These are phyloP conservation scores for Melanotaenia nigrans DNA, from an alignment of 2,797 vertebrate genomes.

Conservation along the genomic window DNA sequence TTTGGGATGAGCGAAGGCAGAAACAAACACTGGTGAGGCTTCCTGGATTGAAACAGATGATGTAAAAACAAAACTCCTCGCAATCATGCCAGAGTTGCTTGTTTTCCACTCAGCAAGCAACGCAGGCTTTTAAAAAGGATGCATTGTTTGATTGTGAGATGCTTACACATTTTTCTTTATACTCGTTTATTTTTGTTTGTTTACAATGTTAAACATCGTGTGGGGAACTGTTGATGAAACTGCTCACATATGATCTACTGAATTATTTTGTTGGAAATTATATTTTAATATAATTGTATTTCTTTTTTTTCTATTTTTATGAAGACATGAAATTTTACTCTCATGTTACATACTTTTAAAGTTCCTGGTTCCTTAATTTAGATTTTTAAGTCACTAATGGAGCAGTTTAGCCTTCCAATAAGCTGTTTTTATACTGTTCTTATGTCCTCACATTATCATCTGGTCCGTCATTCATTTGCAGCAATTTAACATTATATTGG, in stretches of 20 bases:
- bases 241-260: not conserved
- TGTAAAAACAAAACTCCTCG: not conserved
- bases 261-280: not conserved
- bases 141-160: not conserved
- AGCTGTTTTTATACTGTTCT: not conserved
- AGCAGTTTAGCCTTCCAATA: not conserved
- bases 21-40: not conserved
- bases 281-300: not conserved
- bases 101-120: not conserved
- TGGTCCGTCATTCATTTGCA: not conserved
- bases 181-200: not conserved
- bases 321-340: no score
- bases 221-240: not conserved
- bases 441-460: no score
- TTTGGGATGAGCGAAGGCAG: not conserved
- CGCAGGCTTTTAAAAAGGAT: not conserved
- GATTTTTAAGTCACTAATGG: not conserved
- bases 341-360: no score
- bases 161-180: no score
- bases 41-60: not conserved
- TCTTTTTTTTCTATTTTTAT: no score
- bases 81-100: not conserved
- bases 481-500: not conserved
- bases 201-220: not conserved
- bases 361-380: no score